Conservation (phyloP, 2,888 invertebrate species). For the Phaedon cochleariae region DNA sequence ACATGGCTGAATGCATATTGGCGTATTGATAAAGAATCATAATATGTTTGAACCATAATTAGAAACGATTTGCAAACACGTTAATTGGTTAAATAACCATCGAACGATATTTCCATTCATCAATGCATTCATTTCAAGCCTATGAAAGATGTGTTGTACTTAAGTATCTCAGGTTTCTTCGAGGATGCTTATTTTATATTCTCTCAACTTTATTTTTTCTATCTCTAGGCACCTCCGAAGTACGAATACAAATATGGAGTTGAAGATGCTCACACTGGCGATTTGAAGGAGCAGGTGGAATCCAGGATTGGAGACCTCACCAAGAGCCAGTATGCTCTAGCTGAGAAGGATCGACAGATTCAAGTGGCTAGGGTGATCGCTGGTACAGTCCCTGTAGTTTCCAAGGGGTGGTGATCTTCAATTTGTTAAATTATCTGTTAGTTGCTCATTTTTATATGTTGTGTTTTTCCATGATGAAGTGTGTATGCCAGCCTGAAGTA, state of each 20-base stretch:
- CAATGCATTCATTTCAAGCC: too few relatives aligned
- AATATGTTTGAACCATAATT: too few relatives aligned
- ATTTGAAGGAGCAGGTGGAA: constrained; percentile 44
- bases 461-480: not conserved
- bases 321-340: constrained; percentile 27
- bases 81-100: too few relatives aligned
- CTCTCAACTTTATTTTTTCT: too few relatives aligned
- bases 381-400: constrained; percentile 12
- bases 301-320: constrained; percentile 41
- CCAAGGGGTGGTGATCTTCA: constrained; percentile 13
- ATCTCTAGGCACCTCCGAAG: constrained; percentile 39
- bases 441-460: not conserved
- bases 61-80: too few relatives aligned
- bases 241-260: constrained; percentile 47
- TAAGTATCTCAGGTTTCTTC: too few relatives aligned
- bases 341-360: constrained; percentile 28
- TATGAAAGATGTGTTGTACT: too few relatives aligned
- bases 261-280: constrained; percentile 43
- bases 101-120: too few relatives aligned
- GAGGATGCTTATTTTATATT: too few relatives aligned
- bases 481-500: not conserved
- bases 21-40: too few relatives aligned
- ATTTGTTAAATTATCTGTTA: not conserved
- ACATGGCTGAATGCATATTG: too few relatives aligned
- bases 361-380: constrained; percentile 24